Conservation (phyloP, 1,140 invertebrate species). For the Drosophila rufa region DNA sequence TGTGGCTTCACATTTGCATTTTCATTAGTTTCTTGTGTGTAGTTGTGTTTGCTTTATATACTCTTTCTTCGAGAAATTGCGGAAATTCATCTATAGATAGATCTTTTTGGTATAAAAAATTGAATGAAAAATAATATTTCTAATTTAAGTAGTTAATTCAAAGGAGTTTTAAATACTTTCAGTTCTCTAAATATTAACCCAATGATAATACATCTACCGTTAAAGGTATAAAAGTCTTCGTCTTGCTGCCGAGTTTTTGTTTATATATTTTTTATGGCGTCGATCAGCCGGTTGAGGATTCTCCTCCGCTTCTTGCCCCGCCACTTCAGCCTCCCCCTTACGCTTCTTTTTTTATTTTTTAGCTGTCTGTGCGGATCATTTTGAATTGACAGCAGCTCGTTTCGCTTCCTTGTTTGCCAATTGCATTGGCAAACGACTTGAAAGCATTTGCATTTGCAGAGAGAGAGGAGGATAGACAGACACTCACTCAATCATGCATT, state of each 20-base stretch:
- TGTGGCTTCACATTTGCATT: conserved; percentile 64
- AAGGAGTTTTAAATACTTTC: no score
- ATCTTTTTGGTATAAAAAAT: background rate
- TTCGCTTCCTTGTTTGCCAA: conserved; percentile 75
- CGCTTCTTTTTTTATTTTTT: conserved; percentile 20
- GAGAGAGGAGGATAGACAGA: conserved; percentile 34
- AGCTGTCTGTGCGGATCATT: conserved; percentile 53
- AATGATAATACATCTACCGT: no score
- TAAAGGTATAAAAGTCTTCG: background rate
- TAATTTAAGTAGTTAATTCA: no score
- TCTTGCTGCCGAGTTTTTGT: background rate
- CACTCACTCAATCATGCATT: conserved; percentile 47
- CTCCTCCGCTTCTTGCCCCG: conserved; percentile 32
- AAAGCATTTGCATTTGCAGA: conserved; percentile 61
- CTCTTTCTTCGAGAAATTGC: background rate
- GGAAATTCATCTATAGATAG: no score
- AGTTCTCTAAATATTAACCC: no score
- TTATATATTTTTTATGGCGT: conserved; percentile 30
- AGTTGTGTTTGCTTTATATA: conserved; percentile 1
- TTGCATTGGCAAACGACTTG: conserved; percentile 66
- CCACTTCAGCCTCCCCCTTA: conserved; percentile 17
- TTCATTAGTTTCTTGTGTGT: conserved; percentile 56
- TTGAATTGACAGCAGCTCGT: conserved; percentile 65
- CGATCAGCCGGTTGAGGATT: conserved; percentile 32
- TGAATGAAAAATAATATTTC: no score